Percentiles rank a stretch among this genome's conserved stretches.
phyloP scores from a whole-genome alignment of 2,797 vertebrate genomes.

The Iguana delicatissima region DNA sequence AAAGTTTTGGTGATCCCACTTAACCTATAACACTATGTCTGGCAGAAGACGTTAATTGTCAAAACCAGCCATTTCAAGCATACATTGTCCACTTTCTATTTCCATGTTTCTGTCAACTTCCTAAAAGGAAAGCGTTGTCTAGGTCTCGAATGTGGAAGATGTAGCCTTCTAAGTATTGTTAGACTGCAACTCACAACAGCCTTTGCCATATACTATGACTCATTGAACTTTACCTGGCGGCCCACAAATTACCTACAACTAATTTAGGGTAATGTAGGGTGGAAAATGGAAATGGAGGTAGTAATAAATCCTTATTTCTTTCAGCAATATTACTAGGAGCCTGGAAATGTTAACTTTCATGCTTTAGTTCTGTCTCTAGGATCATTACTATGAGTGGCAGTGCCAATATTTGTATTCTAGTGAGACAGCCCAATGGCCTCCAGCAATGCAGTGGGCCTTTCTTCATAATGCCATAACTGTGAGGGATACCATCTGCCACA shows the following conservation, averaged over 20 bases:
- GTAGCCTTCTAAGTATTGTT: neutral
- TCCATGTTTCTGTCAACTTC: too few species aligned
- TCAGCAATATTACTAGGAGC: conserved; percentile 26
- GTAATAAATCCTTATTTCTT: conserved; percentile 36
- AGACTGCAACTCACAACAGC: neutral
- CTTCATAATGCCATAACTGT: neutral
- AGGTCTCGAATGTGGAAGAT: neutral
- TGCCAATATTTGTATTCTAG: neutral
- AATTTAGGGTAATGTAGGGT: too few species aligned
- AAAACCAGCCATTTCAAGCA: conserved; percentile 20
- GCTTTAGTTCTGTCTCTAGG: conserved; percentile 11
- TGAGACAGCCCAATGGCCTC: neutral
- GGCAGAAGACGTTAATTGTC: neutral
- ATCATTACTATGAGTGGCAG: conserved; percentile 17
- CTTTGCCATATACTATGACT: neutral
- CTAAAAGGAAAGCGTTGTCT: neutral
- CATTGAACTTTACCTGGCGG: too few species aligned
- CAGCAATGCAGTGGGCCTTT: neutral
- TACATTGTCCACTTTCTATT: neutral
- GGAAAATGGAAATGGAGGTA: too few species aligned
- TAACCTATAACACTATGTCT: neutral
- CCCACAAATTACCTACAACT: too few species aligned
- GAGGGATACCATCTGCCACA: conserved; percentile 9
- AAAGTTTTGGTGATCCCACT: neutral
- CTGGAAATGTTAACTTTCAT: conserved; percentile 19